Percentiles rank a stretch among this genome's conserved stretches.
phyloP scores from a whole-genome alignment of 2,888 invertebrate genomes.

The Dendrolimus pini region DNA sequence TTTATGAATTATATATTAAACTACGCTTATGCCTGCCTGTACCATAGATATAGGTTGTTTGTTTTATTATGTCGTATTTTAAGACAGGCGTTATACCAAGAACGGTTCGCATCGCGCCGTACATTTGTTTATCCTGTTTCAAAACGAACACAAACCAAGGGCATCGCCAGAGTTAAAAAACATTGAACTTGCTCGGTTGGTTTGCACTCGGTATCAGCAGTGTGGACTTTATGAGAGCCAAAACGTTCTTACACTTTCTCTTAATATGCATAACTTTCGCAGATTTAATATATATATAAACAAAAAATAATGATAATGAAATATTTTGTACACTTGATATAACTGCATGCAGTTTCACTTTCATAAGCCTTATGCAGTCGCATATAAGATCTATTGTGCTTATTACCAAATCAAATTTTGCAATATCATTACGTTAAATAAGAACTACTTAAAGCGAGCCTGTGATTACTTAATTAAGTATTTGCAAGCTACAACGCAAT shows the following conservation, averaged over 20 bases:
- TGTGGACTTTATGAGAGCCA: background rate
- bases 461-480: no score
- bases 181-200: background rate
- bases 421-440: background rate
- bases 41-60: background rate
- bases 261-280: background rate
- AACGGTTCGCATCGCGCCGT: background rate
- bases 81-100: background rate
- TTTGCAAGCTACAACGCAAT: background rate
- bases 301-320: background rate
- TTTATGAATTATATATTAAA: no score
- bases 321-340: background rate
- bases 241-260: slow-evolving; percentile 8
- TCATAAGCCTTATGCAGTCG: background rate
- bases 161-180: background rate
- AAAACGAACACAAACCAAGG: background rate
- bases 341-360: background rate
- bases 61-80: background rate
- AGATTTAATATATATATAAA: background rate
- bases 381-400: background rate
- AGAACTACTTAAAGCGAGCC: background rate
- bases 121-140: background rate
- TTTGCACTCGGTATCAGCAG: background rate
- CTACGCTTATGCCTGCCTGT: no score
- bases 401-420: no score